phyloP scores from a whole-genome alignment of 1,140 invertebrate genomes.

The Drosophila obscura region DNA sequence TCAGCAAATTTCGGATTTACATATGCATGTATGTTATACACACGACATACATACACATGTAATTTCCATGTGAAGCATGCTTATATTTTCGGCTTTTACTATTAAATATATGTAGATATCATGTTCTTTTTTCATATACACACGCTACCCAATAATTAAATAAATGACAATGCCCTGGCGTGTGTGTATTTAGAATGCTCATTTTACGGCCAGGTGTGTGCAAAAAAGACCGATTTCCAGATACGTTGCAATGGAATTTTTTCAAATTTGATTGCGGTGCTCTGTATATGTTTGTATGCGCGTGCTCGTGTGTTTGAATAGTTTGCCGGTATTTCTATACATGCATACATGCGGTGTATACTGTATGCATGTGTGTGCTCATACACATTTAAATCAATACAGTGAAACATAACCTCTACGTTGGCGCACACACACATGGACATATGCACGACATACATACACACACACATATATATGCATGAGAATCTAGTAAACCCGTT shows the following conservation, averaged over 20 bases:
- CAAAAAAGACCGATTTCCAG: constrained; percentile 1
- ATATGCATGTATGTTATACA: background rate
- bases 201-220: constrained; percentile 19
- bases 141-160: too few species aligned
- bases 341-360: constrained; percentile 11
- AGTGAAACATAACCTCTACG: constrained; percentile 43
- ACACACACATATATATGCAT: constrained; percentile 9
- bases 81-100: background rate
- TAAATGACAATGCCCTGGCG: background rate
- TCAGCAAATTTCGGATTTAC: constrained; percentile 1
- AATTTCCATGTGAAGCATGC: constrained; percentile 6
- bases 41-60: background rate
- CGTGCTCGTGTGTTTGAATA: constrained; percentile 11
- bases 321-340: constrained; percentile 29
- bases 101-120: too few species aligned
- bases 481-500: constrained; percentile 68
- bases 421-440: constrained; percentile 18
- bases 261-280: constrained; percentile 28
- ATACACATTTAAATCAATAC: constrained; percentile 35
- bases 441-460: background rate
- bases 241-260: constrained; percentile 33
- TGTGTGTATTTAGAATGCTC: constrained; percentile 8
- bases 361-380: constrained; percentile 13
- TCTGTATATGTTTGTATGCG: constrained; percentile 21
- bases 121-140: too few species aligned